A percentile compares a stretch with the other conserved stretches of the same genome.
These are phyloP conservation scores for Myodes glareolus DNA, from an alignment of 2,113 vertebrate species.

Conservation along the genomic window DNA sequence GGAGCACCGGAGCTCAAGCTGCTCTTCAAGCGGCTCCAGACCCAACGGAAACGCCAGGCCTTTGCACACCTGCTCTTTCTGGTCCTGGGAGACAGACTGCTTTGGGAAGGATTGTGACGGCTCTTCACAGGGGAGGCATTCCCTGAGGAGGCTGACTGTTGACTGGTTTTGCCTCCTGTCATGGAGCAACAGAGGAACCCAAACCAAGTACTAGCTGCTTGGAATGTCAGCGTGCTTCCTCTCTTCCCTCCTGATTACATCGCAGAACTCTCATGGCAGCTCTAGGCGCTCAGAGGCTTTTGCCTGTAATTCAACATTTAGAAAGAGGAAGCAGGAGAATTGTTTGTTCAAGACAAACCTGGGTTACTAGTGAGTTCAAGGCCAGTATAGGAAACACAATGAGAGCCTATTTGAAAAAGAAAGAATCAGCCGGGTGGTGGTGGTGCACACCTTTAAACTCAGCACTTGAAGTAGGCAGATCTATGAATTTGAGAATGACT, in stretches of 20 bases:
- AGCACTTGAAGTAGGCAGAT: background rate
- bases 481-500: background rate
- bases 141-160: background rate
- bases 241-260: background rate
- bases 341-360: background rate
- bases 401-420: background rate
- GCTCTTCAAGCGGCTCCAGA: background rate
- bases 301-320: background rate
- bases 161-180: background rate
- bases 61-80: background rate
- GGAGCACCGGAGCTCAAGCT: background rate
- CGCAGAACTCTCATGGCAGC: background rate
- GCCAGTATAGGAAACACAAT: background rate
- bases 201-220: background rate
- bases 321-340: background rate
- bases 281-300: background rate
- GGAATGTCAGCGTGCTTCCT: background rate
- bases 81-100: background rate
- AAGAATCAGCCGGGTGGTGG: background rate
- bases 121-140: background rate
- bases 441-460: too few relatives aligned
- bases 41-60: background rate
- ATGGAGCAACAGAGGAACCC: background rate
- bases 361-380: background rate
- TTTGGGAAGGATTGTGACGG: background rate